These are phyloP conservation scores for Actinostola sp. DNA, from an alignment of 92 coral and sea anemone species.

Conservation along the genomic window DNA sequence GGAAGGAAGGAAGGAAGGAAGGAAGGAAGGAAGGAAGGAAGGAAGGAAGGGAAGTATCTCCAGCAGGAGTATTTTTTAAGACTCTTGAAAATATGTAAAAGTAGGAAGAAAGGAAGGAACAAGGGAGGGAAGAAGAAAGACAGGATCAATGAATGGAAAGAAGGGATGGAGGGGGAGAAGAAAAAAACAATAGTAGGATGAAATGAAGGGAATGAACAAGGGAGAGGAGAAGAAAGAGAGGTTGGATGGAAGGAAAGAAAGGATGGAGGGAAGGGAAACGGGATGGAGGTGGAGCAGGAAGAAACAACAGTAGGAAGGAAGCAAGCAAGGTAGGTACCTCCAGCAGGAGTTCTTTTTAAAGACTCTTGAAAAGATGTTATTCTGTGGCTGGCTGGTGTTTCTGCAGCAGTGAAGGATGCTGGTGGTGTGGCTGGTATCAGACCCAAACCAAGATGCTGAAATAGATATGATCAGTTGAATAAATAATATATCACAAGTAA, in stretches of 20 bases:
- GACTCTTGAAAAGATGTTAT: slow-evolving; percentile 67
- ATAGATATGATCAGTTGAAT: neutral
- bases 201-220: neutral
- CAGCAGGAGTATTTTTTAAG: slow-evolving; percentile 70
- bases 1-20: no score
- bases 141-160: no score
- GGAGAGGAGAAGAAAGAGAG: neutral
- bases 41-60: slow-evolving; percentile 44
- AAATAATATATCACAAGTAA: no score
- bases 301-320: neutral
- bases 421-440: slow-evolving; percentile 96
- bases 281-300: neutral
- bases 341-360: slow-evolving; percentile 72
- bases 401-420: slow-evolving; percentile 79
- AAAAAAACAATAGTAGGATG: neutral
- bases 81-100: slow-evolving; percentile 7
- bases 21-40: neutral
- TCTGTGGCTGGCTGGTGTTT: slow-evolving; percentile 71
- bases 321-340: slow-evolving; percentile 46
- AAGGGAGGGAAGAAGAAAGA: neutral
- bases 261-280: neutral
- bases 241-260: neutral
- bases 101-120: neutral
- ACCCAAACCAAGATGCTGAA: slow-evolving; percentile 77
- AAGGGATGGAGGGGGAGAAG: no score